Base-by-base conservation (phyloP, 2,113 vertebrate genomes). In the Corynorhinus townsendii region DNA sequence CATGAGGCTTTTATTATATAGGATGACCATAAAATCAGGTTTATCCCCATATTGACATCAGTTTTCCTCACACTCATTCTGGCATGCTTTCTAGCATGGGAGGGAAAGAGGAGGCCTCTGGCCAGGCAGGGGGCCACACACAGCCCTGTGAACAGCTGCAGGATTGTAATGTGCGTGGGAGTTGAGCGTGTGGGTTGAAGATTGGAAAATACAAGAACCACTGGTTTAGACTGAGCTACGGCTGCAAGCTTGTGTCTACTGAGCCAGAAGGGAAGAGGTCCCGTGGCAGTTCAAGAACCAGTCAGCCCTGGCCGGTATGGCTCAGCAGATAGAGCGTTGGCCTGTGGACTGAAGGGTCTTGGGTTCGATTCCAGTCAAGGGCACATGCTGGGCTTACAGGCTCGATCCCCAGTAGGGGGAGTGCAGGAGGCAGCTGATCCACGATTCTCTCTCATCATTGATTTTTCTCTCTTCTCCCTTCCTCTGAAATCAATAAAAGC, bases 181-280 rank as follows among this genome's bases (percentile, higher is more conserved):
- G 38, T 52, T 8, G 11, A 72, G 80, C 66, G 59, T 20, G 5
- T 14, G 24, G 19, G 17, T 85, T 1, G 0, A 15, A 56, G 14
- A 14, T 8, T 6, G 11, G n/a, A 43, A 89, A 54, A 45, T 43
- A 54, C 47, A 77, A n/a, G 56, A 82, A 28, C 14, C 9, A 1
- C 45, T 14, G 77, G 69, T 43, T 82, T 87, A 24, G n/a, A 30
- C 16, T 0, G 0, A 30, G n/a, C 54, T 24, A 43, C 0, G 0
- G 1, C 10, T 43, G 28, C 17, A 30, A 30, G n/a, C 45, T 75
- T 72, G 64, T 47, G 52, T 62, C 54, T 47, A 9, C 35, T 79
- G 43, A 62, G n/a, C 20, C 7, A 14, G 52, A 56, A 77, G 22
- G 91, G 12, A 68, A 90, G 54, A 62, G 28, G 52, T n/a, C 64